Base-by-base conservation (phyloP, 2,113 vertebrate species). In the Saccopteryx leptura region DNA sequence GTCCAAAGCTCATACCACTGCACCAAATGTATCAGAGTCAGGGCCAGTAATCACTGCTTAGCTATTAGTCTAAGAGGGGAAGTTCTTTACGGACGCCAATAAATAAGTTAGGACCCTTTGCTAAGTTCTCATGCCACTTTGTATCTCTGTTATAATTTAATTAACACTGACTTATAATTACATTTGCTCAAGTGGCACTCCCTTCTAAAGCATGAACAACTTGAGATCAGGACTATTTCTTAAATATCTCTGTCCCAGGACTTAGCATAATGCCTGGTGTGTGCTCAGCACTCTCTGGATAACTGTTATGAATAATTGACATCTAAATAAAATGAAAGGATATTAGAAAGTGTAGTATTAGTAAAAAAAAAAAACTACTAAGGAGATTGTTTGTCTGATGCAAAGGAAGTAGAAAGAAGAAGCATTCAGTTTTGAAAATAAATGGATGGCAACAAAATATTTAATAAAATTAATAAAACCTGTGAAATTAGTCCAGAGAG, bases 381-480 rank as follows among this genome's bases (percentile, higher is more conserved):
- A 94, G 24, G 24, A 83, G 18, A 54, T 90, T 93, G 71, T 96
- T 88, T 94, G 74, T 78, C 93, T 97, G 54, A 91, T 86, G 39
- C 23, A 93, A 94, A 96, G 26, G 31, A 97, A 93, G 46, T 79
- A 12, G 74, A 39, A 39, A 39, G 39, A 39, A 39, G 39, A 56
- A 26, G 46, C 18, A 90, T 76, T 91, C 17, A 8, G 13, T 93
- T 93, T 93, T 85, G 14, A 90, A 96, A 97, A 96, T 82, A 96
- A 96, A 88, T 79, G 72, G 48, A 90, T 74, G 24, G 54, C 33
- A 93, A 88, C 94, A 17, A 90, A 93, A 84, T 94, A 92, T 90
- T 94, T 95, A 95, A 91, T 85, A 95, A 96, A 96, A 93, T 33
- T 72, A 9, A 89, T 68, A 60, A 96, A 96, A 74, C 66, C 56